Evolutionary conservation across 2,888 invertebrate species (phyloP).

Genomic region (Sericinus montela): DNA sequence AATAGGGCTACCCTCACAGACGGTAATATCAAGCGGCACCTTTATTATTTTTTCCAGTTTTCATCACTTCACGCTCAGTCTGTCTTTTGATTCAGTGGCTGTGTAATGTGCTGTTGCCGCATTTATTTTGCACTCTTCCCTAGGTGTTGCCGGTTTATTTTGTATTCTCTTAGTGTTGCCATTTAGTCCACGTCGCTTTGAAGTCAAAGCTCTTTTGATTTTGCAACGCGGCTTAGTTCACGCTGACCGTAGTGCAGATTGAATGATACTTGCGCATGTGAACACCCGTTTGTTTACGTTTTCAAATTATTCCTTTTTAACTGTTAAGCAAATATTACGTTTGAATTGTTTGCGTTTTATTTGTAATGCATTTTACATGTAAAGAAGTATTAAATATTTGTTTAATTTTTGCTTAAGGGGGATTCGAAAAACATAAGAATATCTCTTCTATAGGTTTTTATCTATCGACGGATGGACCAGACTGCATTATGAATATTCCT

Average conservation of each 20-base stretch:
- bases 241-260: slow-evolving; percentile 61
- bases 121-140: slow-evolving; percentile 74
- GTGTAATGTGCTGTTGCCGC: slow-evolving; percentile 72
- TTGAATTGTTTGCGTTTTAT: too few relatives aligned
- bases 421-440: too few relatives aligned
- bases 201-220: slow-evolving; percentile 74
- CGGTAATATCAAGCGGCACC: slow-evolving; percentile 42
- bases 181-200: slow-evolving; percentile 69
- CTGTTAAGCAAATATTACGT: background rate
- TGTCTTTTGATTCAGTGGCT: slow-evolving; percentile 76
- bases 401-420: too few relatives aligned
- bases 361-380: too few relatives aligned
- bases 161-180: slow-evolving; percentile 64
- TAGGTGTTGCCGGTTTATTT: slow-evolving; percentile 61
- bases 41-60: slow-evolving; percentile 74
- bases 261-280: slow-evolving; percentile 64
- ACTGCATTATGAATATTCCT: too few relatives aligned
- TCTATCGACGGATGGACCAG: too few relatives aligned
- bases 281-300: slow-evolving; percentile 29
- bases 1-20: slow-evolving; percentile 54
- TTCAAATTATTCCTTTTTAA: slow-evolving; percentile 3
- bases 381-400: too few relatives aligned
- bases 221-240: slow-evolving; percentile 47
- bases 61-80: slow-evolving; percentile 74
- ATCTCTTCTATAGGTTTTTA: too few relatives aligned